Percentiles rank a stretch among this genome's conserved stretches.
phyloP scores from a whole-genome alignment of 2,888 invertebrate genomes.

The Agrochola macilenta region DNA sequence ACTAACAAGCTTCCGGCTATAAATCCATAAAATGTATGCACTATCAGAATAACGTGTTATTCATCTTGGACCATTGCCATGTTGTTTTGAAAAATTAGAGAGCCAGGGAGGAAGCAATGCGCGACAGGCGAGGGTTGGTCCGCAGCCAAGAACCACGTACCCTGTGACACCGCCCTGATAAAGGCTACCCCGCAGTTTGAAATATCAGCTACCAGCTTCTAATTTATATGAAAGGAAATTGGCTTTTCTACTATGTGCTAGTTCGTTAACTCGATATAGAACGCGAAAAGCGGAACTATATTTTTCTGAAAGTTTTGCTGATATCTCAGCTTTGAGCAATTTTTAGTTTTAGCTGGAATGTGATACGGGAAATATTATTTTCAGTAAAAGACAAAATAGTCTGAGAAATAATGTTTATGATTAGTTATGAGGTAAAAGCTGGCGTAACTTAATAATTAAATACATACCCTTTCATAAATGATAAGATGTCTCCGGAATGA shows the following conservation, averaged over 20 bases:
- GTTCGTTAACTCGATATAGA: conserved; percentile 61
- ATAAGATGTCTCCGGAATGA: conserved; percentile 6
- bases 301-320: conserved; percentile 47
- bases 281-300: conserved; percentile 37
- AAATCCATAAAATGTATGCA: conserved; percentile 76
- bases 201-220: conserved; percentile 65
- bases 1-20: conserved; percentile 64
- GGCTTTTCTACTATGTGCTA: conserved; percentile 57
- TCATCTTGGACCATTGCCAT: conserved; percentile 84
- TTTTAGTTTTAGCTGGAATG: conserved; percentile 16
- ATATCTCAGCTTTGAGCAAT: conserved; percentile 19
- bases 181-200: conserved; percentile 66
- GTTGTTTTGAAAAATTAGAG: conserved; percentile 87
- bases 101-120: conserved; percentile 66
- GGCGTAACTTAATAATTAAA: background rate
- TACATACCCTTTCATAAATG: conserved; percentile 18
- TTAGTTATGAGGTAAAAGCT: background rate
- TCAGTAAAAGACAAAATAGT: background rate
- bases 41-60: conserved; percentile 80
- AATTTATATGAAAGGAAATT: conserved; percentile 69
- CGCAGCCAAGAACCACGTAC: conserved; percentile 78
- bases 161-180: conserved; percentile 73
- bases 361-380: background rate
- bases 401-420: background rate
- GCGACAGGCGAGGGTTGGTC: conserved; percentile 77